A percentile compares a stretch with the other conserved stretches of the same genome.
phyloP scores from a whole-genome alignment of 2,797 vertebrate species.

The Momotus momota region DNA sequence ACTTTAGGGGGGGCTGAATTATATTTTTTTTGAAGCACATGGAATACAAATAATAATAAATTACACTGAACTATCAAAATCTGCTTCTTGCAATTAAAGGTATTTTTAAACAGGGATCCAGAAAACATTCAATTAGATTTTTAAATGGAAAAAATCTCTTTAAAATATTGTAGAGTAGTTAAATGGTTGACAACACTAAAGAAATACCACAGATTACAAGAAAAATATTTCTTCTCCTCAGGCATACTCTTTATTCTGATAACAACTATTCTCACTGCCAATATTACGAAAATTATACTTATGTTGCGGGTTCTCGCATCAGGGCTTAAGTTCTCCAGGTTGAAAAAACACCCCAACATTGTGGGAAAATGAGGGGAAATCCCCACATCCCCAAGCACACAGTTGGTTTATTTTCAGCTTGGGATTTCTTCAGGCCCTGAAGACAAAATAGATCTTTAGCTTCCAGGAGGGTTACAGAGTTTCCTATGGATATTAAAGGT shows the following conservation, averaged over 20 bases:
- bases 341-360: background rate
- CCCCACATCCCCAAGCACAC: background rate
- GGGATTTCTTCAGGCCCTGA: slow-evolving; percentile 10
- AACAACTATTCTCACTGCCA: background rate
- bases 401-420: background rate
- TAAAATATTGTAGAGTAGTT: background rate
- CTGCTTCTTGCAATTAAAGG: background rate
- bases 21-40: background rate
- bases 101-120: background rate
- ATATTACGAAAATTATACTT: background rate
- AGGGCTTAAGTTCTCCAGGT: background rate
- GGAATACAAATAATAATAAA: background rate
- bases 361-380: background rate
- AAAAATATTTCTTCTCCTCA: background rate
- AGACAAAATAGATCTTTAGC: background rate
- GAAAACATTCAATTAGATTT: background rate
- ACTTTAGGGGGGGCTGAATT: background rate
- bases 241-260: background rate
- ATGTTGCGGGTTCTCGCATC: background rate
- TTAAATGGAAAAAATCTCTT: background rate
- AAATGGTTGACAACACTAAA: background rate
- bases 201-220: background rate
- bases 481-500: background rate
- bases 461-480: background rate
- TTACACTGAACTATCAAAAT: background rate